Conservation (phyloP, 2,888 invertebrate species). For the Melanotus villosus region DNA sequence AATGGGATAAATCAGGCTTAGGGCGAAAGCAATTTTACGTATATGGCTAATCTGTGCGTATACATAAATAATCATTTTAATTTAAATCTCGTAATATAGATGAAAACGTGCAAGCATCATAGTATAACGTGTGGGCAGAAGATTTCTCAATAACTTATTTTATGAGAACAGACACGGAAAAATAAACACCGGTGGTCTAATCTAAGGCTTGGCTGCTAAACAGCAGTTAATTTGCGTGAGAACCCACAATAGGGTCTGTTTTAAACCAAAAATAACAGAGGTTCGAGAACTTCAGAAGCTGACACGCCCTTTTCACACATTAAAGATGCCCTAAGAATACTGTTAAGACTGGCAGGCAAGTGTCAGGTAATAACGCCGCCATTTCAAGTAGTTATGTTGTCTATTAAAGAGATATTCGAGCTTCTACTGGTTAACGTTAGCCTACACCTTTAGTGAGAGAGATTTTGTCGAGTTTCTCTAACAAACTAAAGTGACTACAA, state of each 20-base stretch:
- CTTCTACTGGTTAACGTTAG: background rate
- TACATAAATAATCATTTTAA: too few relatives aligned
- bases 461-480: too few relatives aligned
- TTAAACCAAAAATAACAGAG: constrained; percentile 52
- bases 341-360: constrained; percentile 18
- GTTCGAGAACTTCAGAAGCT: constrained; percentile 51
- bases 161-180: constrained; percentile 50
- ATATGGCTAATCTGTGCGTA: too few relatives aligned
- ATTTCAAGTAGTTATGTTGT: constrained; percentile 30
- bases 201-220: constrained; percentile 60
- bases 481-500: too few relatives aligned
- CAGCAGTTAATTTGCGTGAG: constrained; percentile 62
- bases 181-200: constrained; percentile 57
- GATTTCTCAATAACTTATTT: constrained; percentile 28
- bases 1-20: too few relatives aligned
- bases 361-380: constrained; percentile 32
- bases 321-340: constrained; percentile 39
- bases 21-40: too few relatives aligned
- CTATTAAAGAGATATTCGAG: background rate
- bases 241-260: constrained; percentile 54
- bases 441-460: too few relatives aligned
- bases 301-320: constrained; percentile 61
- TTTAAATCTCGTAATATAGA: too few relatives aligned
- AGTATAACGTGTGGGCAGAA: background rate
- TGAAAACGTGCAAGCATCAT: too few relatives aligned